A percentile compares a stretch with the other conserved stretches of the same genome.
phyloP scores from a whole-genome alignment of 2,888 invertebrate genomes.

The Troilus luridus region DNA sequence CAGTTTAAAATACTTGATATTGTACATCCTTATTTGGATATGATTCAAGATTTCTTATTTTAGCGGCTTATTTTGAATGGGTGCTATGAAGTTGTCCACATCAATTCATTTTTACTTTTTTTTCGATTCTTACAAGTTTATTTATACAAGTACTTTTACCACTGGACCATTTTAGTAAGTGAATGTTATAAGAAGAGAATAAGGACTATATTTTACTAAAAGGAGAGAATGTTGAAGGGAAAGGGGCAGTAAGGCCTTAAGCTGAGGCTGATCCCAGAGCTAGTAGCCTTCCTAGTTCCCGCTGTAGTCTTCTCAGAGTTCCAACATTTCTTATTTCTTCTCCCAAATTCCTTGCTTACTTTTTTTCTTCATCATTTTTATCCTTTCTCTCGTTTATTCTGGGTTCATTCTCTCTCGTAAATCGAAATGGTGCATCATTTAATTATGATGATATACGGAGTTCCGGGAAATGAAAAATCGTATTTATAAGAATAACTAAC shows the following conservation, averaged over 20 bases:
- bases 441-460: background rate
- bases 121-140: too few species aligned
- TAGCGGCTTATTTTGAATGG: too few species aligned
- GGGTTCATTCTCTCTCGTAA: background rate
- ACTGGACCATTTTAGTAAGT: background rate
- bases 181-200: background rate
- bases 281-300: background rate
- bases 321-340: background rate
- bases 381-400: background rate
- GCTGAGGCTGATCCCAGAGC: background rate
- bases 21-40: too few species aligned
- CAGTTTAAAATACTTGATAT: too few species aligned
- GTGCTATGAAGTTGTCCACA: too few species aligned
- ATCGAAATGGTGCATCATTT: background rate
- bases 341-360: background rate
- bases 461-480: too few species aligned
- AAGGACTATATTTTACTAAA: background rate
- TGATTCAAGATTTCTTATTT: too few species aligned
- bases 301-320: background rate
- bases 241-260: background rate
- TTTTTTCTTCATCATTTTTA: background rate
- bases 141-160: too few species aligned
- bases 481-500: too few species aligned
- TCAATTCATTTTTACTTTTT: too few species aligned
- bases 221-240: background rate